A percentile compares a stretch with the other conserved stretches of the same genome.
These are phyloP conservation scores for Sapayoa aenigma DNA, from an alignment of 2,113 vertebrate species.

Conservation along the genomic window DNA sequence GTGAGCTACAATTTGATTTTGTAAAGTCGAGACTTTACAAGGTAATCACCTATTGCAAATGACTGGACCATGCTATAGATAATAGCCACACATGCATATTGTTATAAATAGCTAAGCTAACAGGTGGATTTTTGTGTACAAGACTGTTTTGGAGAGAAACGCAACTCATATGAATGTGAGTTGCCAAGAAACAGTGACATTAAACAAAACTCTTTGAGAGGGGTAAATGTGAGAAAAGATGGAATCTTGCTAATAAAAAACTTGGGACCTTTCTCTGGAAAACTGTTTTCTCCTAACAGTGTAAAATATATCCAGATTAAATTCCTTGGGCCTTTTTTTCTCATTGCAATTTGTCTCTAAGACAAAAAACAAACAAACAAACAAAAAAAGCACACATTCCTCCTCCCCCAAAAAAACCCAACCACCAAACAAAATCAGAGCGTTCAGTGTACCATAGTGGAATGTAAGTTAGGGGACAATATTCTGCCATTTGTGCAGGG, in stretches of 20 bases:
- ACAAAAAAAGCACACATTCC: no score
- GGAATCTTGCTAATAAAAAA: background rate
- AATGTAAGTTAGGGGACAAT: background rate
- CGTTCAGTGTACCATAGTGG: background rate
- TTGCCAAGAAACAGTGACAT: background rate
- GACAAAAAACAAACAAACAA: background rate
- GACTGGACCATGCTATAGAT: background rate
- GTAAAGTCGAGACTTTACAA: background rate
- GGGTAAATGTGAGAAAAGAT: background rate
- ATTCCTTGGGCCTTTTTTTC: background rate
- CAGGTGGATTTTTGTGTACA: background rate
- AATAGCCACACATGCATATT: background rate
- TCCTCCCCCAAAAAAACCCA: accelerated
- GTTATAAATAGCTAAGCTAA: background rate
- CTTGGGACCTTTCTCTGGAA: constrained; percentile 24
- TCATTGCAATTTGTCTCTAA: background rate
- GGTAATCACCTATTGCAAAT: background rate
- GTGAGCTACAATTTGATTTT: constrained; percentile 10
- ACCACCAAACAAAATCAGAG: background rate
- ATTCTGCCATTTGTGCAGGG: background rate
- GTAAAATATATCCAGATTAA: background rate
- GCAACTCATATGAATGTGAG: background rate
- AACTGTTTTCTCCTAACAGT: background rate
- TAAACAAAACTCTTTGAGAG: background rate
- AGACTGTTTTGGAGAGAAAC: background rate